Evolutionary conservation across 1,140 invertebrate genomes (phyloP).

Genomic region (Trichoplusia ni): DNA sequence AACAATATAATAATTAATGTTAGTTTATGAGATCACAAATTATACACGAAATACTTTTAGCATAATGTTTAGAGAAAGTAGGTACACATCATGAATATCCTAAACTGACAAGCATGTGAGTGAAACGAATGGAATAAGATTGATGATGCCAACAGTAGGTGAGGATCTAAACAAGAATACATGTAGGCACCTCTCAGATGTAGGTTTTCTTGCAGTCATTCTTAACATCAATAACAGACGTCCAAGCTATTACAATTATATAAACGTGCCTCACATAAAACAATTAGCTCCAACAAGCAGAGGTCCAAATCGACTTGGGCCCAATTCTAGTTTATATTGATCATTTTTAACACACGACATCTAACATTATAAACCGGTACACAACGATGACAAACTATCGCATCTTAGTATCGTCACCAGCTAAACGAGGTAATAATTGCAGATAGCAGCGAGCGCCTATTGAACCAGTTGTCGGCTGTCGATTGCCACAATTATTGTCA

Average conservation of each 20-base stretch:
- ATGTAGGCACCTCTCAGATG: too few relatives aligned
- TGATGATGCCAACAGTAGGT: too few relatives aligned
- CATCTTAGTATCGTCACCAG: conserved; percentile 9
- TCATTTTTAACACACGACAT: neutral
- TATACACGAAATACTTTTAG: too few relatives aligned
- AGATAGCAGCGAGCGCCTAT: conserved; percentile 34
- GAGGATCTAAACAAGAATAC: too few relatives aligned
- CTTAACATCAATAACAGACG: too few relatives aligned
- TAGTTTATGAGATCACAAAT: neutral
- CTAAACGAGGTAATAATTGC: conserved; percentile 30
- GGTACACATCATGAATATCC: too few relatives aligned
- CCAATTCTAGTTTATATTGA: conserved; percentile 6
- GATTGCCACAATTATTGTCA: conserved; percentile 58
- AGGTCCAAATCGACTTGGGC: neutral
- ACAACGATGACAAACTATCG: conserved; percentile 9
- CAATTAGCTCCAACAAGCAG: neutral
- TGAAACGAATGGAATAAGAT: too few relatives aligned
- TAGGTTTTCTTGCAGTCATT: too few relatives aligned
- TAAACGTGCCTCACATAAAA: neutral
- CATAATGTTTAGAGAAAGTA: too few relatives aligned
- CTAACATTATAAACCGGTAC: neutral
- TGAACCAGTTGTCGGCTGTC: conserved; percentile 36
- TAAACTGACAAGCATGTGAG: too few relatives aligned
- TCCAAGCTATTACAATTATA: too few relatives aligned
- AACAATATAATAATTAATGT: conserved; percentile 69